Conservation (phyloP, 2,797 vertebrate genomes). For the Cetoscarus ocellatus region DNA sequence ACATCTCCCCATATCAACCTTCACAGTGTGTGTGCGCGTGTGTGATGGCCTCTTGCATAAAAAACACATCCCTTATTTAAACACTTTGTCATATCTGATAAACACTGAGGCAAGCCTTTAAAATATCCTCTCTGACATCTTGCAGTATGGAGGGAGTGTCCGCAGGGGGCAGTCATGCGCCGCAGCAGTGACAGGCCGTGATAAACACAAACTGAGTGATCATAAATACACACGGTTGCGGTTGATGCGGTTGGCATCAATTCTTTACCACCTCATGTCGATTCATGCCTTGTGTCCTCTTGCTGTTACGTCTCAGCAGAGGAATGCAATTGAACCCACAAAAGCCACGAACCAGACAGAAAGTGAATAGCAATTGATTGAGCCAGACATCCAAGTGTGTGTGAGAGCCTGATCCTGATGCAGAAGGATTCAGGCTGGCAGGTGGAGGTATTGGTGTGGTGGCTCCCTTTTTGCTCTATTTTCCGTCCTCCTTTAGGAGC, state of each 20-base stretch:
- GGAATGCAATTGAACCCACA: constrained; percentile 39
- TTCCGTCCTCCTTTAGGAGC: background rate
- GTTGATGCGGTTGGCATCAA: constrained; percentile 62
- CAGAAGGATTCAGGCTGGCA: constrained; percentile 47
- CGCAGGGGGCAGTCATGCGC: constrained; percentile 78
- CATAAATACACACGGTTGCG: constrained; percentile 47
- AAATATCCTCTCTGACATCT: background rate
- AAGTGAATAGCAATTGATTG: constrained; percentile 55
- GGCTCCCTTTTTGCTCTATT: constrained; percentile 61
- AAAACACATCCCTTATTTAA: background rate
- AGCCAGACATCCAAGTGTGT: constrained; percentile 37
- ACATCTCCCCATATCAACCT: constrained; percentile 70
- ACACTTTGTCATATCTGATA: background rate
- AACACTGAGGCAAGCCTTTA: background rate
- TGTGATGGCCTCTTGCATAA: constrained; percentile 7
- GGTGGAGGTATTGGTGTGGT: constrained; percentile 43
- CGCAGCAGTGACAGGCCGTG: constrained; percentile 58
- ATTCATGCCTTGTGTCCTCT: constrained; percentile 15
- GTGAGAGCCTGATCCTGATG: constrained; percentile 39
- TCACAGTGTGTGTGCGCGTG: constrained; percentile 6
- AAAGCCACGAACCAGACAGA: constrained; percentile 33
- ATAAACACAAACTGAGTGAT: constrained; percentile 54
- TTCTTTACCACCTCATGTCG: constrained; percentile 50
- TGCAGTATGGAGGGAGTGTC: constrained; percentile 55
- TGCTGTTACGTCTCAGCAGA: constrained; percentile 26